A percentile compares a stretch with the other conserved stretches of the same genome.
Conservation (phyloP, 2,113 vertebrate species). For the Saguinus midas region DNA sequence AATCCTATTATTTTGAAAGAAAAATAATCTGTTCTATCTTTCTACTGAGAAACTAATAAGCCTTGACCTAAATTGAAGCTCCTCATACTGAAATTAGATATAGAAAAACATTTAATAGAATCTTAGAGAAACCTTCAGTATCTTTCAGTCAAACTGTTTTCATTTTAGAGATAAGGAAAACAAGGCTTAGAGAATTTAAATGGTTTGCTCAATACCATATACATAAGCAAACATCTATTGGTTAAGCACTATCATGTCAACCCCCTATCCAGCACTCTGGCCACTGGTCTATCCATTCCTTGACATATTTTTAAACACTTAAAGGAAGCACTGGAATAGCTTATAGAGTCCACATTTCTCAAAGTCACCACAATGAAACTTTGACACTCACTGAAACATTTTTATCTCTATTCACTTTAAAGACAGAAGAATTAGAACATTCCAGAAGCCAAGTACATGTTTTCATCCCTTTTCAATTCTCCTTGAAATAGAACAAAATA, state of each 20-base stretch:
- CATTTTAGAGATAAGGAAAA: constrained; percentile 17
- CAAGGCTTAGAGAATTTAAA: background rate
- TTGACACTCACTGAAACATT: background rate
- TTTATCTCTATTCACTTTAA: background rate
- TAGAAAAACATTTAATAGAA: background rate
- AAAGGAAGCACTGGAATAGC: background rate
- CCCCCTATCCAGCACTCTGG: background rate
- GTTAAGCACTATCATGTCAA: background rate
- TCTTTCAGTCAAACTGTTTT: background rate
- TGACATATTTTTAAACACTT: background rate
- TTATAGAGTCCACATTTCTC: background rate
- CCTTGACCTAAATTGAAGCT: background rate
- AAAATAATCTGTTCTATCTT: constrained; percentile 26
- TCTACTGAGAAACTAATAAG: background rate
- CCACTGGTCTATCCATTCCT: background rate
- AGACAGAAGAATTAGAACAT: background rate
- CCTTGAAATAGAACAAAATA: background rate
- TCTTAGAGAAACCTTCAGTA: background rate
- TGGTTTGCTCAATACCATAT: background rate
- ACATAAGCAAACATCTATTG: background rate
- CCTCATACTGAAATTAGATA: background rate
- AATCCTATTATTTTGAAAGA: background rate
- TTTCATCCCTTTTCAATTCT: background rate
- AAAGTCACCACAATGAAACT: background rate
- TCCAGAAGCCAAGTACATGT: background rate